Conservation (phyloP, 1,140 invertebrate species). For the Heliconius eleuchia region DNA sequence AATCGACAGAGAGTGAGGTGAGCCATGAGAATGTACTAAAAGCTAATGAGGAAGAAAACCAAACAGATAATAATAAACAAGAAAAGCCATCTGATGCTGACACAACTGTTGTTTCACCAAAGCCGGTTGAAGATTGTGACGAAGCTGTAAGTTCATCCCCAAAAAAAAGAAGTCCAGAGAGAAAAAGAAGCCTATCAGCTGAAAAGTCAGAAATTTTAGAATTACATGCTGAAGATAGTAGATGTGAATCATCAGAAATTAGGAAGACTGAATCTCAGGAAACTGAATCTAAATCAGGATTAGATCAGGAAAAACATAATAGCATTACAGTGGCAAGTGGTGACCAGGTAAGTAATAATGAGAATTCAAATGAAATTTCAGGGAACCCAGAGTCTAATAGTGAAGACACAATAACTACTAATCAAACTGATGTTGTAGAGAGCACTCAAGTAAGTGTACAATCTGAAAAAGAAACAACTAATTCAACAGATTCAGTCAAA, state of each 20-base stretch:
- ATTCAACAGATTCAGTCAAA: conserved; percentile 13
- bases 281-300: conserved; percentile 40
- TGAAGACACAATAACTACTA: conserved; percentile 58
- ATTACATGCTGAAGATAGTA: conserved; percentile 68
- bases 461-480: conserved; percentile 34
- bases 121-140: conserved; percentile 43
- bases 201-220: conserved; percentile 72
- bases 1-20: conserved; percentile 37
- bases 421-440: conserved; percentile 76
- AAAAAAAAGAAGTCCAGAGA: conserved; percentile 34
- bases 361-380: conserved; percentile 59
- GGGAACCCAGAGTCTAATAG: conserved; percentile 50
- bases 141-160: conserved; percentile 23
- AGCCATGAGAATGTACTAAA: conserved; percentile 4
- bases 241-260: conserved; percentile 61
- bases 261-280: conserved; percentile 51
- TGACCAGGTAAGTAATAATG: conserved; percentile 69
- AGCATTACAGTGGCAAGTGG: conserved; percentile 41
- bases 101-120: conserved; percentile 65
- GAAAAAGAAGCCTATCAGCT: conserved; percentile 50
- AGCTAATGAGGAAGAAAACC: conserved; percentile 22
- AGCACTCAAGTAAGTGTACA: conserved; percentile 43
- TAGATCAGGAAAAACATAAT: conserved; percentile 37
- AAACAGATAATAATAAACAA: conserved; percentile 34
- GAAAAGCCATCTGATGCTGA: conserved; percentile 61